Percentiles rank a stretch among this genome's conserved stretches.
These are phyloP conservation scores for Nibea coibor DNA, from an alignment of 2,113 vertebrate genomes.

Conservation along the genomic window DNA sequence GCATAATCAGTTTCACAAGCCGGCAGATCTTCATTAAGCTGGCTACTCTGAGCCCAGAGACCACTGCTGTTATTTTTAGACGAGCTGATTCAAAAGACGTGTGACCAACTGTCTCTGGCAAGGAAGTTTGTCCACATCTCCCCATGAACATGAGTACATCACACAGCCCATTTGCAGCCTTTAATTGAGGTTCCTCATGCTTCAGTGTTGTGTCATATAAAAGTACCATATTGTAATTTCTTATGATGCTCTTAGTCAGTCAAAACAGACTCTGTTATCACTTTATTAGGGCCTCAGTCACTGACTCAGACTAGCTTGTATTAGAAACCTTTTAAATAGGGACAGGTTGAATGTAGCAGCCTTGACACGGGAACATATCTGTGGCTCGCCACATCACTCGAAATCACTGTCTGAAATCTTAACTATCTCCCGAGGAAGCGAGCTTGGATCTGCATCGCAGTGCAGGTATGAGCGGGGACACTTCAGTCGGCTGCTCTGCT, in stretches of 20 bases:
- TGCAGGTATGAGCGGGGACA: neutral
- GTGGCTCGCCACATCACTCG: constrained; percentile 1
- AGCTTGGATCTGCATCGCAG: constrained; percentile 12
- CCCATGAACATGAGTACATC: neutral
- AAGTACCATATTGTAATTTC: neutral
- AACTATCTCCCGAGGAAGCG: constrained; percentile 1
- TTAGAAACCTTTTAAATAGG: neutral
- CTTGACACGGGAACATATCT: constrained; percentile 7
- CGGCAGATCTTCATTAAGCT: no score
- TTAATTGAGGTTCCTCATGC: neutral
- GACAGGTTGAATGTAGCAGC: neutral
- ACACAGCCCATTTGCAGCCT: neutral
- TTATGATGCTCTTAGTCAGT: neutral
- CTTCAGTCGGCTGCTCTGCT: constrained; percentile 6
- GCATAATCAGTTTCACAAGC: neutral
- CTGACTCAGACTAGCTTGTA: neutral
- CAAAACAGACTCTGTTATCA: no score
- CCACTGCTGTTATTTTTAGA: neutral
- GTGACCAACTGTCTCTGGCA: neutral
- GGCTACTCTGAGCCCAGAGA: neutral
- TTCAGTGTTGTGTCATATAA: neutral
- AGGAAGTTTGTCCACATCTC: constrained; percentile 25
- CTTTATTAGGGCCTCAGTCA: no score
- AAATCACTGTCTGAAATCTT: constrained; percentile 26
- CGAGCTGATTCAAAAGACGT: neutral